Conservation (phyloP, 1,140 invertebrate genomes). For the Chymomyza costata region DNA sequence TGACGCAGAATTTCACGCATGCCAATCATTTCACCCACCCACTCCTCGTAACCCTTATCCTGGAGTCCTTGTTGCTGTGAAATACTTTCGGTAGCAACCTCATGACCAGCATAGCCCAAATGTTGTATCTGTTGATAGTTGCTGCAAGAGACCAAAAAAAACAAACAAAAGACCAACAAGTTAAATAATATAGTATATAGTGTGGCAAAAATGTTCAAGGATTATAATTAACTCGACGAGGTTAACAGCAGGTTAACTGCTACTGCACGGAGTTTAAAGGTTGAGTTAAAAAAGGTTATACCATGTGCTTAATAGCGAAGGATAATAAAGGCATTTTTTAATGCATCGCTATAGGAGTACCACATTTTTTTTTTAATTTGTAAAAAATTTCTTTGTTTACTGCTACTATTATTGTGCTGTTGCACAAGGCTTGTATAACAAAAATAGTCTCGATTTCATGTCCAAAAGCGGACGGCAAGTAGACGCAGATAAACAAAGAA, state of each 20-base stretch:
- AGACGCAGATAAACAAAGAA: too few relatives aligned
- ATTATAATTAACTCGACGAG: constrained; percentile 8
- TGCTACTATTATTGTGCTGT: too few relatives aligned
- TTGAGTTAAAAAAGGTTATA: constrained; percentile 2
- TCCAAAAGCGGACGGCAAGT: too few relatives aligned
- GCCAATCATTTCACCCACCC: constrained; percentile 94
- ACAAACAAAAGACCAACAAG: constrained; percentile 28
- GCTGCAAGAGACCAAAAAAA: constrained; percentile 76
- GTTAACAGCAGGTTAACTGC: background rate
- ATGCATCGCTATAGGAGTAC: too few relatives aligned
- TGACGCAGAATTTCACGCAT: constrained; percentile 91
- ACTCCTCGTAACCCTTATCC: constrained; percentile 92
- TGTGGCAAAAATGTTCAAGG: constrained; percentile 16
- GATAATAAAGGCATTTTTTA: too few relatives aligned
- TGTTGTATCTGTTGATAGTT: constrained; percentile 95
- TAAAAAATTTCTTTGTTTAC: too few relatives aligned
- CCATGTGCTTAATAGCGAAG: too few relatives aligned
- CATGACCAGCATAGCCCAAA: constrained; percentile 91
- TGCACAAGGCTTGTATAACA: too few relatives aligned
- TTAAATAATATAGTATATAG: constrained; percentile 28
- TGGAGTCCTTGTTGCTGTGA: constrained; percentile 88
- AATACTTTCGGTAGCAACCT: constrained; percentile 93
- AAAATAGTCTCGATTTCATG: too few relatives aligned
- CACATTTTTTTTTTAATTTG: too few relatives aligned
- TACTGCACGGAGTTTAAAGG: background rate